Evolutionary conservation across 2,113 vertebrate genomes (phyloP).

Genomic region (Sminthopsis crassicaudata): DNA sequence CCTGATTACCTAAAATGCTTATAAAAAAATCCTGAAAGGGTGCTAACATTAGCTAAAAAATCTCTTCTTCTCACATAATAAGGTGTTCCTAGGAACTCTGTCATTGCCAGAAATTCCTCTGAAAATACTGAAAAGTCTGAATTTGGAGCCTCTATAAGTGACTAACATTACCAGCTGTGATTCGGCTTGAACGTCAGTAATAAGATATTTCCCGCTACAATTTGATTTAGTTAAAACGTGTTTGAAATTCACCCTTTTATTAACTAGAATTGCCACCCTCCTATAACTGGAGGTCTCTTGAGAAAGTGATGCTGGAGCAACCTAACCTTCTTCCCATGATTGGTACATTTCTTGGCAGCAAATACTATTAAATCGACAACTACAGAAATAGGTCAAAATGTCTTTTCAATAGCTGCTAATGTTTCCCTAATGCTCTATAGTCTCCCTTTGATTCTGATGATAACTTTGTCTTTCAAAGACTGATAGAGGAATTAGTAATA

Average conservation of each 20-base stretch:
- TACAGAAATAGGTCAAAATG: conserved; percentile 79
- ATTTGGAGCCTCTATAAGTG: conserved; percentile 68
- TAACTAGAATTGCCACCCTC: conserved; percentile 79
- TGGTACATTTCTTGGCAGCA: conserved; percentile 72
- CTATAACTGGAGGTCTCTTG: conserved; percentile 74
- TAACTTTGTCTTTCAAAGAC: conserved; percentile 59
- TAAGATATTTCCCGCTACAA: conserved; percentile 77
- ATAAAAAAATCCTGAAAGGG: conserved; percentile 59
- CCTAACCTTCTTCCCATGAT: conserved; percentile 61
- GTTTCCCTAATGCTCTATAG: conserved; percentile 66
- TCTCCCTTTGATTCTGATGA: conserved; percentile 60
- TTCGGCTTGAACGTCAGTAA: conserved; percentile 72
- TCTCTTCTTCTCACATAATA: conserved; percentile 66
- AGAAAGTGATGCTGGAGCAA: conserved; percentile 68
- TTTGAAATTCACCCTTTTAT: conserved; percentile 80
- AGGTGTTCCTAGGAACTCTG: conserved; percentile 61
- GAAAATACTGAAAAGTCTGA: conserved; percentile 74
- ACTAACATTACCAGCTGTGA: conserved; percentile 77
- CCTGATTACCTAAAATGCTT: conserved; percentile 69
- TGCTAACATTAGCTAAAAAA: conserved; percentile 67
- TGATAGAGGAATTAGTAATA: conserved; percentile 41
- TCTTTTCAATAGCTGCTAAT: conserved; percentile 78
- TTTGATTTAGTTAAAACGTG: conserved; percentile 79
- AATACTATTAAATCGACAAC: conserved; percentile 78
- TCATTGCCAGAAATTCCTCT: conserved; percentile 67